Evolutionary conservation across 1,140 invertebrate species (phyloP).

Genomic region (Uloborus diversus): DNA sequence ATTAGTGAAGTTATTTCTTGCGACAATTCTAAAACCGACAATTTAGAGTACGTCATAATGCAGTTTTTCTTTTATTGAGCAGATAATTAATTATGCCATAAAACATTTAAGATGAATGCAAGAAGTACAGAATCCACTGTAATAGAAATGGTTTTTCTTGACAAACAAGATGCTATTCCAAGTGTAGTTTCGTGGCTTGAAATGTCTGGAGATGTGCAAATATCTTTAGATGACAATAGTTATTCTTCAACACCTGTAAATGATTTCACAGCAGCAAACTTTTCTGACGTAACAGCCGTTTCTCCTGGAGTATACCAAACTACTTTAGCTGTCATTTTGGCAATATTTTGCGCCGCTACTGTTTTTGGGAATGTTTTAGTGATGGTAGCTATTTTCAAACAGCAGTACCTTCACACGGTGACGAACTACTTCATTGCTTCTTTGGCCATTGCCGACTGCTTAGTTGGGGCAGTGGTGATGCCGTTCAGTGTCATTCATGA

Average conservation of each 20-base stretch:
- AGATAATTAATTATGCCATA: background rate
- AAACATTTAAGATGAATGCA: background rate
- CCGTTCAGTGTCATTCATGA: constrained; percentile 85
- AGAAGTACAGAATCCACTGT: background rate
- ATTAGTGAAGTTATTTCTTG: background rate
- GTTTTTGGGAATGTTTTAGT: constrained; percentile 78
- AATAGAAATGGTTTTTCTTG: background rate
- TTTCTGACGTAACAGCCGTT: background rate
- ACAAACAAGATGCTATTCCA: background rate
- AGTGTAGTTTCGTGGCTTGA: background rate
- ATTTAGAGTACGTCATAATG: background rate
- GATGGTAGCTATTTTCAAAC: constrained; percentile 75
- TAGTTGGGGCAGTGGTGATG: constrained; percentile 81
- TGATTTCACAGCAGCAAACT: background rate
- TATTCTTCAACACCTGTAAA: background rate
- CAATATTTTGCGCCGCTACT: constrained; percentile 72
- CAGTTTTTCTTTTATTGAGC: background rate
- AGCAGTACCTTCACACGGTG: constrained; percentile 76
- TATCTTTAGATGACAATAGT: background rate
- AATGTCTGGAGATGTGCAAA: background rate
- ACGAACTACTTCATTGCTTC: constrained; percentile 83
- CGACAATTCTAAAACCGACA: background rate
- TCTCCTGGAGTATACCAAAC: constrained; percentile 35
- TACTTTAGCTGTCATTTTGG: constrained; percentile 69
- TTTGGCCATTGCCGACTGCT: constrained; percentile 77